Conservation (phyloP, 2,888 invertebrate species). For the Callosobruchus maculatus region DNA sequence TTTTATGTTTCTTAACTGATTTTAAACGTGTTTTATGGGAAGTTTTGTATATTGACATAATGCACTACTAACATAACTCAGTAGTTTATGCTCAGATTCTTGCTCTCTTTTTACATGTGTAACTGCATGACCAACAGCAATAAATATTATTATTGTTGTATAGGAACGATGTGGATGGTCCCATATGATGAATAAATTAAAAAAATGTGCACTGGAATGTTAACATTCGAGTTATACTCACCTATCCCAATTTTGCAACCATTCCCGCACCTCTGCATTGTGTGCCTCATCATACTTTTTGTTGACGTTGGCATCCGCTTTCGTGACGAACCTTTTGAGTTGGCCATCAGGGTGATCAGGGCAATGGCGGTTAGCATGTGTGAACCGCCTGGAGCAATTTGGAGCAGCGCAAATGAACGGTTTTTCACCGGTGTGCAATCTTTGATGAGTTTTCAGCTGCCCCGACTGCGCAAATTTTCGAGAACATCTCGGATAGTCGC, state of each 20-base stretch:
- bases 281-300: conserved; percentile 49
- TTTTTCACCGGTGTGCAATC: conserved; percentile 73
- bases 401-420: conserved; percentile 65
- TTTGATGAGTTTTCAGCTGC: conserved; percentile 72
- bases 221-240: conserved; percentile 9
- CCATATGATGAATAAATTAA: too few species aligned
- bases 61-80: too few species aligned
- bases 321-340: conserved; percentile 40
- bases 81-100: too few species aligned
- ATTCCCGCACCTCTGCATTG: conserved; percentile 47
- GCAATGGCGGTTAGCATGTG: conserved; percentile 74
- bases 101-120: too few species aligned
- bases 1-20: too few species aligned
- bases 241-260: conserved; percentile 47
- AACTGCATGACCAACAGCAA: too few species aligned
- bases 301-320: conserved; percentile 40
- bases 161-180: too few species aligned
- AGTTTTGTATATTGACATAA: too few species aligned
- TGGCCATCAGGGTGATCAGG: conserved; percentile 65
- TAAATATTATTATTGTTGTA: too few species aligned
- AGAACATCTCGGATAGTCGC: conserved; percentile 69
- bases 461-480: conserved; percentile 74
- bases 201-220: too few species aligned
- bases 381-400: conserved; percentile 66
- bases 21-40: too few species aligned